Evolutionary conservation across 2,888 invertebrate genomes (phyloP), one percentile per base, ranked within the genome.

Genomic region (Eilema griseolum): DNA sequence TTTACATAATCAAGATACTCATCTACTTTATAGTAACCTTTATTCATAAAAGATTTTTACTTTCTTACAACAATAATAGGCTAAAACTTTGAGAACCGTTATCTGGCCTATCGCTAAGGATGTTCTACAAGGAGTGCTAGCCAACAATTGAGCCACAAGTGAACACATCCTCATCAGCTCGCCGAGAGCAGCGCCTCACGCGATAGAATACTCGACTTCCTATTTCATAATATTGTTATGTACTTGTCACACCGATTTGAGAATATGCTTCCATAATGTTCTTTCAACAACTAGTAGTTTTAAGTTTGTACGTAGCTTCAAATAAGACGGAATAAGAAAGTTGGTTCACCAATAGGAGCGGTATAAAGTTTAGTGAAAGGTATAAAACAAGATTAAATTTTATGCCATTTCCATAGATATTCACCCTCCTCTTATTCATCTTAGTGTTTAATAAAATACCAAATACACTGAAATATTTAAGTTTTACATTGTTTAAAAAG

Each of bases 81-180:
- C 1, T 3, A 8, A 84, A 71, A 88, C 85, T 90, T 94, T 93
- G 92, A 88, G 89, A 61, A 69, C 24, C 89, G 0, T 52, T 10
- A 12, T 31, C 74, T 69, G 67, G 66, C 79, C 89, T 91, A 90
- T 88, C 84, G 74, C 85, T 84, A 89, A 91, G 92, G 92, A 91
- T 88, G 88, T 81, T 77, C 80, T 71, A 88, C 88, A 89, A 89
- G 90, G 90, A 93, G 91, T 92, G 94, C 89, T 89, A 85, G 92
- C 90, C 92, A 93, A 93, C 94, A 94, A 94, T 94, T 93, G 93
- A 79, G 82, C 78, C 85, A 87, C 92, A 94, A 95, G 93, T 94
- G 94, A 93, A 89, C 92, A 93, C 94, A 93, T 95, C 94, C 94
- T 94, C 85, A 92, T 94, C 87, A 93, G 86, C 86, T 86, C 80